A percentile compares a stretch with the other conserved stretches of the same genome.
These are phyloP conservation scores for Onychomys torridus DNA, from an alignment of 2,797 vertebrate genomes.

Conservation along the genomic window DNA sequence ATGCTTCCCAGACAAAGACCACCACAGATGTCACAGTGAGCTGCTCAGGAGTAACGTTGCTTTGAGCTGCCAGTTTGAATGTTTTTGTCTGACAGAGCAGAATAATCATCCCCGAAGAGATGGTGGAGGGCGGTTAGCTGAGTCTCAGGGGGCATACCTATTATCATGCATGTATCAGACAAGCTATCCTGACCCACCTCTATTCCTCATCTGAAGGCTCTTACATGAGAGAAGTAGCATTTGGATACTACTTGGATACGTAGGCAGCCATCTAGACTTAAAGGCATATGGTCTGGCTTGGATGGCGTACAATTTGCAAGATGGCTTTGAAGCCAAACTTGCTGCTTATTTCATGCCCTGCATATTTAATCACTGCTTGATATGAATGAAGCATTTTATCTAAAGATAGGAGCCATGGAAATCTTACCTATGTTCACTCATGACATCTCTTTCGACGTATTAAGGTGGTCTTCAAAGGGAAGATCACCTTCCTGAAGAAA, in stretches of 20 bases:
- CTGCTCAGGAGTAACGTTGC: not conserved
- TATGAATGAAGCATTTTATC: conserved; percentile 73
- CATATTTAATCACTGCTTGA: conserved; percentile 73
- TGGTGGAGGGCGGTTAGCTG: conserved; percentile 42
- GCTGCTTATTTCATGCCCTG: conserved; percentile 73
- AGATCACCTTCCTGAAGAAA: conserved; percentile 32
- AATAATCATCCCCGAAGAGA: conserved; percentile 5
- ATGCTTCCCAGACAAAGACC: conserved; percentile 5
- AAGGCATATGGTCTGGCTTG: conserved; percentile 64
- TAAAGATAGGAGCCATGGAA: not conserved
- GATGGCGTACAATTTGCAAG: conserved; percentile 73
- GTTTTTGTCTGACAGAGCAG: conserved; percentile 33
- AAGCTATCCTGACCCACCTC: conserved; percentile 10
- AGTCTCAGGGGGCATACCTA: not conserved
- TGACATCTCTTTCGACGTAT: conserved; percentile 47
- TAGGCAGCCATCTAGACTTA: conserved; percentile 65
- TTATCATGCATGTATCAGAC: conserved; percentile 15
- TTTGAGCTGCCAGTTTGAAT: conserved; percentile 32
- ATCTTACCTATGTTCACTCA: conserved; percentile 60
- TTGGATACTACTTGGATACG: conserved; percentile 69
- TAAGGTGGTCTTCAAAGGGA: conserved; percentile 42
- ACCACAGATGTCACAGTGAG: not conserved
- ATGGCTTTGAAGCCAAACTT: conserved; percentile 74
- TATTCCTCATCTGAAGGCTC: conserved; percentile 53
- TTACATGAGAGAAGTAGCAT: conserved; percentile 61